These are phyloP conservation scores for Drosophila kambysellisi DNA, from an alignment of 2,888 invertebrate genomes.

Conservation along the genomic window DNA sequence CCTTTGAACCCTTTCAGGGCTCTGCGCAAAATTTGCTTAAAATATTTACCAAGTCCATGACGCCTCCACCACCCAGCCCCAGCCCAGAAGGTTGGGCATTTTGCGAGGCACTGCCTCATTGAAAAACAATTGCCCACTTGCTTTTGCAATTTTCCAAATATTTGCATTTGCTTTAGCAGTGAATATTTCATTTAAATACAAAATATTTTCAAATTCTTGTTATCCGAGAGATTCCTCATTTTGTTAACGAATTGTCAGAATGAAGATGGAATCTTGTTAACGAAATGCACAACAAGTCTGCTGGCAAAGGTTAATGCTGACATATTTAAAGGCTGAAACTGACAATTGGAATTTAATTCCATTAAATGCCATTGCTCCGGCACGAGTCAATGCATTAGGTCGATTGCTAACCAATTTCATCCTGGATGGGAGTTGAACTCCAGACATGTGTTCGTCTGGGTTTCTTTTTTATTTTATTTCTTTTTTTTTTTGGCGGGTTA, in stretches of 20 bases:
- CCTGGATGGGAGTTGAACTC: constrained; percentile 35
- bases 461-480: no score
- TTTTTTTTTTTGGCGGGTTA: neutral
- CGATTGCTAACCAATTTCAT: constrained; percentile 48
- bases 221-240: constrained; percentile 3
- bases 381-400: constrained; percentile 44
- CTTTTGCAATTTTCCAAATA: constrained; percentile 18
- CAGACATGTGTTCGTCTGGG: neutral
- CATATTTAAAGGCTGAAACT: constrained; percentile 11
- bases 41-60: constrained; percentile 12
- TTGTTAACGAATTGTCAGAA: neutral
- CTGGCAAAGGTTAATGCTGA: constrained; percentile 2
- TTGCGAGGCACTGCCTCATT: constrained; percentile 38
- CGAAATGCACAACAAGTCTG: neutral
- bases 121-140: constrained; percentile 18
- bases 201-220: constrained; percentile 24
- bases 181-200: constrained; percentile 31
- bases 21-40: constrained; percentile 7
- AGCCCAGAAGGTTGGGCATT: constrained; percentile 19
- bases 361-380: constrained; percentile 25
- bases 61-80: neutral
- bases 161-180: constrained; percentile 39
- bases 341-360: constrained; percentile 4
- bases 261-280: neutral
- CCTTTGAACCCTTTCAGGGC: constrained; percentile 32